Percentiles rank a stretch among this genome's conserved stretches.
Conservation (phyloP, 2,888 invertebrate species). For the Leptinotarsa juncta region DNA sequence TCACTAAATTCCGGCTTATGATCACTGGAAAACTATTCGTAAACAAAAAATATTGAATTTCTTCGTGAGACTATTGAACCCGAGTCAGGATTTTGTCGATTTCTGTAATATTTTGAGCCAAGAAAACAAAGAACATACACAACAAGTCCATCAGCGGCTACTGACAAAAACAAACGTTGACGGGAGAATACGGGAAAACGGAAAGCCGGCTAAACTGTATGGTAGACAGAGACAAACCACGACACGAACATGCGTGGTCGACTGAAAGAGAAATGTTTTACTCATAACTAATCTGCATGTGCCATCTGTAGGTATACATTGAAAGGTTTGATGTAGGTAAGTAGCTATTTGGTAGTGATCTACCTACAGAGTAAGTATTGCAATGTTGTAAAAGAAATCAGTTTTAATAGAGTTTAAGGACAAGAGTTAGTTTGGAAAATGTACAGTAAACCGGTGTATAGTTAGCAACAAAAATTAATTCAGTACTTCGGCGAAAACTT, state of each 20-base stretch:
- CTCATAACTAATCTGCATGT: background rate
- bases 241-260: conserved; percentile 18
- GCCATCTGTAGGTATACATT: background rate
- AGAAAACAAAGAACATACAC: conserved; percentile 57
- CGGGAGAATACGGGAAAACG: conserved; percentile 12
- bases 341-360: background rate
- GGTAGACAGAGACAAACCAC: conserved; percentile 18
- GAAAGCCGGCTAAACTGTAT: conserved; percentile 24
- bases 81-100: conserved; percentile 37
- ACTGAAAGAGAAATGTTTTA: background rate
- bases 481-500: no score
- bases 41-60: conserved; percentile 28
- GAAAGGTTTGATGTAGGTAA: background rate
- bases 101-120: conserved; percentile 49
- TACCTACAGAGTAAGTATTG: no score
- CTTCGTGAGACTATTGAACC: conserved; percentile 27
- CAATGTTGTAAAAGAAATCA: no score
- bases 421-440: no score
- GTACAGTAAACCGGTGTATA: no score
- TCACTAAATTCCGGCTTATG: conserved; percentile 42
- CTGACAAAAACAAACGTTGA: conserved; percentile 24
- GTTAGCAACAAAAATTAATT: no score
- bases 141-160: conserved; percentile 19
- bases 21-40: conserved; percentile 47
- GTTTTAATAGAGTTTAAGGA: no score